Evolutionary conservation across 2,113 vertebrate species (phyloP).

Genomic region (Chaetodon trifascialis): DNA sequence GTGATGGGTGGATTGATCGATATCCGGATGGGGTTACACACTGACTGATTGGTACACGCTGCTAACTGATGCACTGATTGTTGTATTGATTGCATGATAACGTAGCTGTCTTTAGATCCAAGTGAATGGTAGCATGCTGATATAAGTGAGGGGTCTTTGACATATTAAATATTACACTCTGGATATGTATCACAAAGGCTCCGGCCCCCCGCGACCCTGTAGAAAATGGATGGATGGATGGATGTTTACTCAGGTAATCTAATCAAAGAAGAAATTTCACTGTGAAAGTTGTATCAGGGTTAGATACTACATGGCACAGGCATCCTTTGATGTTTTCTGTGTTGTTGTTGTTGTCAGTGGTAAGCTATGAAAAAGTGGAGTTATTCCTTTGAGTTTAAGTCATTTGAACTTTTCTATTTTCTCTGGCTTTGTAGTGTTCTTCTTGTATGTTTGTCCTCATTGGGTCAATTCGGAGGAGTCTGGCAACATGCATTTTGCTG

Average conservation of each 20-base stretch:
- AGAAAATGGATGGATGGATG: no score
- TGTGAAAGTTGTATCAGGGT: neutral
- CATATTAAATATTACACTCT: neutral
- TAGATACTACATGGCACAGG: neutral
- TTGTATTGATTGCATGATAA: neutral
- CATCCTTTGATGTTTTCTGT: neutral
- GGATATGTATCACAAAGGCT: neutral
- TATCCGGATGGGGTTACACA: neutral
- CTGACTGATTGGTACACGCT: neutral
- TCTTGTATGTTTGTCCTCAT: neutral
- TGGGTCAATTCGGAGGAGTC: neutral
- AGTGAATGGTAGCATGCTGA: neutral
- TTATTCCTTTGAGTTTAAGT: conserved; percentile 7
- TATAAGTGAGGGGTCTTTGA: neutral
- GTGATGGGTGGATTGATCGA: neutral
- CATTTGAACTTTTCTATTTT: conserved; percentile 1
- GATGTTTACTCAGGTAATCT: no score
- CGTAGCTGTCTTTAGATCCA: neutral
- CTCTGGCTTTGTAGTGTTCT: neutral
- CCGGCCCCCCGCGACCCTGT: no score
- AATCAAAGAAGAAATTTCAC: neutral
- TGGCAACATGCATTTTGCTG: neutral
- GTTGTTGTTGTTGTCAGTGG: neutral
- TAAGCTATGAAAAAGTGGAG: neutral
- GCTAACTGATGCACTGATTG: neutral